Evolutionary conservation across 2,888 invertebrate genomes (phyloP).

Genomic region (Tanaodytes sp.): DNA sequence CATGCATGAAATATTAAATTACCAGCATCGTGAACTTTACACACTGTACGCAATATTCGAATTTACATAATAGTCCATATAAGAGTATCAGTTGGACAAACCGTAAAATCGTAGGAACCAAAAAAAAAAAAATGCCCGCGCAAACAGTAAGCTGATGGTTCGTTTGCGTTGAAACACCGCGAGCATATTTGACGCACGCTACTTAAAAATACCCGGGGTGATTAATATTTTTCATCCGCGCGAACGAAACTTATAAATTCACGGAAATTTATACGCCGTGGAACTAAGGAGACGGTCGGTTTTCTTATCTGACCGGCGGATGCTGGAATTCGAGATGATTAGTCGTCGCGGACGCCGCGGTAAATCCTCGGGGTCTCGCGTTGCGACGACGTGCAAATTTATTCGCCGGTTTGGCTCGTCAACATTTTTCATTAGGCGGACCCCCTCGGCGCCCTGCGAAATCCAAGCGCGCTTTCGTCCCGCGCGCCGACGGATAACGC

Average conservation of each 20-base stretch:
- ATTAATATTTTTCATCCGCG: conserved; percentile 48
- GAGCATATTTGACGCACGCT: no score
- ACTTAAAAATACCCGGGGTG: no score
- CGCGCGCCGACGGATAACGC: no score
- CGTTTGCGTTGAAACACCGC: no score
- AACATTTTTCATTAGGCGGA: conserved; percentile 20
- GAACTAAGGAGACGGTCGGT: conserved; percentile 57
- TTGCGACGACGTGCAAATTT: conserved; percentile 49
- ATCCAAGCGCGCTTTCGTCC: conserved; percentile 15
- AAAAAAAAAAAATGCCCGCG: no score
- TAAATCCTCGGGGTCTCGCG: conserved; percentile 60
- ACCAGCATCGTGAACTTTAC: no score
- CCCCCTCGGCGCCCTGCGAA: neutral
- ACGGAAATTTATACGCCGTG: conserved; percentile 37
- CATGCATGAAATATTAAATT: no score
- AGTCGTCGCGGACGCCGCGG: conserved; percentile 62
- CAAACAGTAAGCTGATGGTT: no score
- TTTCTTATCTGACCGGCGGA: conserved; percentile 61
- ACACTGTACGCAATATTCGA: no score
- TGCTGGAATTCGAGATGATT: conserved; percentile 63
- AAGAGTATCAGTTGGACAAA: no score
- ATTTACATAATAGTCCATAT: no score
- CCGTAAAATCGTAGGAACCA: no score
- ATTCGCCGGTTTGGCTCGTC: conserved; percentile 56
- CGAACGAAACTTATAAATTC: conserved; percentile 48